phyloP scores from a whole-genome alignment of 2,113 vertebrate genomes.

The Hippocampus comes region DNA sequence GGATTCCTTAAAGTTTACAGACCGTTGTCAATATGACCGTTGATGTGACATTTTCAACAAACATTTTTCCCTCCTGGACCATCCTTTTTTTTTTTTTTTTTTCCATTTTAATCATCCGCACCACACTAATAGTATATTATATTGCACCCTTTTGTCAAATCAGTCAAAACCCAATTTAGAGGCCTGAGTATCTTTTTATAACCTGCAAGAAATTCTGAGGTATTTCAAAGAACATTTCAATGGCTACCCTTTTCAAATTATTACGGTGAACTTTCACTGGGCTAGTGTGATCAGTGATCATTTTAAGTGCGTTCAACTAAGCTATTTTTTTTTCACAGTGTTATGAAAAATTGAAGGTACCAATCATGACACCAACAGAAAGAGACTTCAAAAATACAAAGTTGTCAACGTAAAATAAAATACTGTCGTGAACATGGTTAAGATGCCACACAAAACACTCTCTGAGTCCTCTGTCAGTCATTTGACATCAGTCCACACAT shows the following conservation, averaged over 20 bases:
- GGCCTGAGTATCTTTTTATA: conserved; percentile 2
- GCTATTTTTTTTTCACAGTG: conserved; percentile 27
- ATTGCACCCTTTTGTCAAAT: too few species aligned
- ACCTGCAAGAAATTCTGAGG: neutral
- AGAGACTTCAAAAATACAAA: conserved; percentile 30
- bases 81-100: neutral
- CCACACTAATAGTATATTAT: neutral
- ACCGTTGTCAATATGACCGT: neutral
- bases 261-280: neutral
- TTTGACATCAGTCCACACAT: conserved; percentile 24
- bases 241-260: neutral
- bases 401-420: conserved; percentile 20
- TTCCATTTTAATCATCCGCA: neutral
- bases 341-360: conserved; percentile 26
- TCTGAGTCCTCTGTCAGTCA: conserved; percentile 23
- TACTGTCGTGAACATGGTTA: conserved; percentile 5
- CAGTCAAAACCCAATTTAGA: neutral
- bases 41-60: neutral
- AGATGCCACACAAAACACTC: conserved; percentile 7
- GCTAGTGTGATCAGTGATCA: neutral
- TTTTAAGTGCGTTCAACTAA: conserved; percentile 7
- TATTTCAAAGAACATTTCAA: conserved; percentile 2
- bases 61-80: too few species aligned
- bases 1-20: neutral
- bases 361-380: conserved; percentile 21